Evolutionary conservation across 2,113 vertebrate species (phyloP), one percentile per base, ranked within the genome.

Genomic region (Daubentonia madagascariensis): DNA sequence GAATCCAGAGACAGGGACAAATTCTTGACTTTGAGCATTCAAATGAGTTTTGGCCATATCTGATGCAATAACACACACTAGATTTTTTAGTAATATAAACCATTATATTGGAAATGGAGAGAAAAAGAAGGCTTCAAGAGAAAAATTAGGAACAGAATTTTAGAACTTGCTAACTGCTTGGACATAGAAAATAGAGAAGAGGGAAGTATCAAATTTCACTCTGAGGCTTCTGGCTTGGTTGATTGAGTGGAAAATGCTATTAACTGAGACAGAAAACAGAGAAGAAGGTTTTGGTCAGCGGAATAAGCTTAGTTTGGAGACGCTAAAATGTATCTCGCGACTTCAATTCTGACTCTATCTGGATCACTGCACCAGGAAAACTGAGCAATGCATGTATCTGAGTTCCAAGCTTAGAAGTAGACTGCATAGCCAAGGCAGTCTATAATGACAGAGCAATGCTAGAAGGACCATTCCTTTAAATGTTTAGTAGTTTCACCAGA

Each of bases 61-160:
- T 94, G n/a, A 92, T 96, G 72, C 3, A 94, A 81, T 67, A 50
- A 8, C 30, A 92, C 17, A 17, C 25, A 25, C 20, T 78, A 17
- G 7, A 63, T 72, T 75, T 92, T 84, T 20, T n/a, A 50, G n/a
- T 81, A 87, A 40, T 40, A 86, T 22, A 93, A 81, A 54, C 25
- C n/a, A 94, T 70, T 84, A n/a, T 85, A 76, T 40, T 76, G 52
- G 40, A 94, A 97, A 61, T 73, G 10, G 67, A 92, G 20, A 32
- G 32, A 37, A 20, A 94, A 92, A 73, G 10, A 72, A 86, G 35
- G 11, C 45, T 87, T 94, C 76, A 72, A 80, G 45, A 70, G 67
- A 78, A 96, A 94, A 96, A 86, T 43, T 43, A 93, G 32, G 20
- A 93, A 96, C 43, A 92, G n/a, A 95, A 89, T 81, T 93, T 32